Base-by-base conservation (phyloP, 2,888 invertebrate genomes). In the Elegia similella region DNA sequence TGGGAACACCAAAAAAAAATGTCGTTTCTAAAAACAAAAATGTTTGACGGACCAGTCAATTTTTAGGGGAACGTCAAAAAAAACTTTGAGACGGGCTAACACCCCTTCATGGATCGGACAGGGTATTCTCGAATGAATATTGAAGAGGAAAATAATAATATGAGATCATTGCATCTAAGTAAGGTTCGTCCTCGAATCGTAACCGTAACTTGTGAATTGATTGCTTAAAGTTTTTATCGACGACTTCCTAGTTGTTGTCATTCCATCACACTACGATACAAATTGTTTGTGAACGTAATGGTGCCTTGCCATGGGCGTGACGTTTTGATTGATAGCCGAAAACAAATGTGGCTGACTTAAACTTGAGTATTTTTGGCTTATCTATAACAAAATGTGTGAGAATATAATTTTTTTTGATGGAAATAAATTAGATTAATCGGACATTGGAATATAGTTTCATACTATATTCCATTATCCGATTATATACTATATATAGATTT, bases 311-410 rank as follows among this genome's bases (percentile, higher is more conserved):
- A 34, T 52, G n/a, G 16, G 34, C 50, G 15, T 34, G 34, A 34
- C 34, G 34, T 52, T 7, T 32, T 52, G 52, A 52, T 52, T 1
- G 52, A 52, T 52, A 6, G 13, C 13, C 52, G 42, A 52, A 52
- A 52, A 52, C 42, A 52, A 7, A 17, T 52, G 17, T 38, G 38
- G 17, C 15, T 7, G 15, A 15, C 5, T 34, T 16, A 34, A 52
- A 34, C 50, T 52, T 34, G 34, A 42, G 42, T 42, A 60, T 57
- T 60, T 62, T 57, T 29, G 52, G 38, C 58, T 62, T 62, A 60
- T 62, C 59, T 42, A 34, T 46, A 29, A 7, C n/a, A n/a, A 38
- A 23, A 52, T 29, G 23, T 32, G 17, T 17, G 42, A 17, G 42
- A 13, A 42, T 52, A 52, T 52, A 23, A 12, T 42, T 42, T 32